phyloP scores from a whole-genome alignment of 2,797 vertebrate species.

The Lycodopsis pacificus region DNA sequence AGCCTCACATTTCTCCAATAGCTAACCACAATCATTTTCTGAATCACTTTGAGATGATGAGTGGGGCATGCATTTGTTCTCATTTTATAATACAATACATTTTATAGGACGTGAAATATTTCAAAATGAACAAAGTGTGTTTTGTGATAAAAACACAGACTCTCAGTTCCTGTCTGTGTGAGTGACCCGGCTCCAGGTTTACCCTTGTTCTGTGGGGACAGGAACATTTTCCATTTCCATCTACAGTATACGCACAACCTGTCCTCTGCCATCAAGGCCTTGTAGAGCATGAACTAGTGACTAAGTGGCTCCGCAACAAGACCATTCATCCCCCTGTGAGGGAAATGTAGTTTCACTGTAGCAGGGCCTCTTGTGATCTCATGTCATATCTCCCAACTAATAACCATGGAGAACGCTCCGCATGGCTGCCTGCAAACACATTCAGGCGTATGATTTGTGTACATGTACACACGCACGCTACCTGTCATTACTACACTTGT shows the following conservation, averaged over 20 bases:
- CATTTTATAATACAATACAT: not conserved
- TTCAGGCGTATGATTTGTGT: slow-evolving; percentile 2
- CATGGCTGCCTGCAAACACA: slow-evolving; percentile 28
- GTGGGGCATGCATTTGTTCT: not conserved
- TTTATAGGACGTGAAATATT: not conserved
- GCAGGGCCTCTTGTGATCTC: slow-evolving; percentile 18
- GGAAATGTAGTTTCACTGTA: slow-evolving; percentile 32
- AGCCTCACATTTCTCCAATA: not conserved
- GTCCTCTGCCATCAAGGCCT: slow-evolving; percentile 32
- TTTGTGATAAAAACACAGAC: not conserved
- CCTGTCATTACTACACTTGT: not conserved
- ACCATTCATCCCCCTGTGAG: slow-evolving; percentile 10
- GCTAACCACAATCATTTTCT: not conserved
- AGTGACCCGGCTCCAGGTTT: not conserved
- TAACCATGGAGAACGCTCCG: not conserved
- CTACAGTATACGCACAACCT: slow-evolving; percentile 12
- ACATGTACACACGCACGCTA: not conserved
- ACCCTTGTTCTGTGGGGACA: slow-evolving; percentile 9
- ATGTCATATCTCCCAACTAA: slow-evolving; percentile 31
- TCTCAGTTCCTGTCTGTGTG: not conserved
- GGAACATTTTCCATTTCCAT: slow-evolving; percentile 41
- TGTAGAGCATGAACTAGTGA: slow-evolving; percentile 41
- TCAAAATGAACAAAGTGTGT: not conserved
- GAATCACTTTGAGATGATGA: not conserved
- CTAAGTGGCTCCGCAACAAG: slow-evolving; percentile 43